phyloP scores from a whole-genome alignment of 2,888 invertebrate species.

The Hipparchia semele region DNA sequence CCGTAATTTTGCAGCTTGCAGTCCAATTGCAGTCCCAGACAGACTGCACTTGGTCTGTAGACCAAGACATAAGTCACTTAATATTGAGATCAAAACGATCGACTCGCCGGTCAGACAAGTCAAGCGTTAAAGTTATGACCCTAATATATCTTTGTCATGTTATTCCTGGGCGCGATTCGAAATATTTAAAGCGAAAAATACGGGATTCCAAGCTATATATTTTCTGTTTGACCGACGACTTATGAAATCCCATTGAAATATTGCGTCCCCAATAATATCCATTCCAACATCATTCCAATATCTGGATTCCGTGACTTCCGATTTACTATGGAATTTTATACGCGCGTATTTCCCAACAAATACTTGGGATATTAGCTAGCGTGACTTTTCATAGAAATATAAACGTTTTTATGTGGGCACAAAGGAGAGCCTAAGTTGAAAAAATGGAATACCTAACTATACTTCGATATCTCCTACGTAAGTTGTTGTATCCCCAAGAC shows the following conservation, averaged over 20 bases:
- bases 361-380: not conserved
- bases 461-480: no score
- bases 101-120: not conserved
- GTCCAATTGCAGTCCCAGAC: no score
- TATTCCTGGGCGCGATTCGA: not conserved
- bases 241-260: conserved; percentile 31
- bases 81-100: not conserved
- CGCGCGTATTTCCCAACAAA: conserved; percentile 17
- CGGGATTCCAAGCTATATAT: conserved; percentile 16
- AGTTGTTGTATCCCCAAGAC: no score
- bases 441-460: not conserved
- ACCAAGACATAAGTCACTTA: not conserved
- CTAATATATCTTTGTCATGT: conserved; percentile 13
- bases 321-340: conserved; percentile 29
- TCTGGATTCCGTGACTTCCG: conserved; percentile 27
- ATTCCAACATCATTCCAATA: conserved; percentile 31
- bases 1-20: no score
- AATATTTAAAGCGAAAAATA: conserved; percentile 12
- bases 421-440: no score
- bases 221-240: conserved; percentile 30
- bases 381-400: conserved; percentile 10
- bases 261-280: conserved; percentile 28
- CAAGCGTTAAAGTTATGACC: not conserved
- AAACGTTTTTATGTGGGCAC: not conserved
- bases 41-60: no score